Evolutionary conservation across 2,888 invertebrate genomes (phyloP), one percentile per base, ranked within the genome.

Genomic region (Lagria hirta): DNA sequence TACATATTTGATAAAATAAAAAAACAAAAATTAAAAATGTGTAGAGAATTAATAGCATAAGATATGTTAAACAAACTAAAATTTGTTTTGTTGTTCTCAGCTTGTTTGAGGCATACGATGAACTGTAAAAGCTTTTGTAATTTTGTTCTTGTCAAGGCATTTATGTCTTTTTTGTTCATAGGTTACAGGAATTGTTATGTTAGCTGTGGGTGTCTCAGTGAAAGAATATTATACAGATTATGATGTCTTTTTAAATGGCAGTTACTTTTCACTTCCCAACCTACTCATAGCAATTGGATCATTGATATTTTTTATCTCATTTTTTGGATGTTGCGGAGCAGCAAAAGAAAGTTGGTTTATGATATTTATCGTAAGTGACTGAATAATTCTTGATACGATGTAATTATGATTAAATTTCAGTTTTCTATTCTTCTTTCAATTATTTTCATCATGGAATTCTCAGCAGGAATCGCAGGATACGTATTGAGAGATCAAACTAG

Each of bases 321-420:
- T 95, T 78, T 86, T 96, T 58, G 97, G 96, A 51, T 97, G 96
- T 37, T 96, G 94, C 62, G 97, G 97, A 21, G 96, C 97, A 8
- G 80, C 91, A 40, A 90, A 89, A 66, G 96, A 97, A 72, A 96
- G 88, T 71, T 89, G 93, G 69, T 91, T 93, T 75, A 90, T 96
- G 88, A 86, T 92, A 44, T 81, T 90, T 52, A 87, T 88, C 49
- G 94, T 94, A 74, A 83, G 86, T 49, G 17, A n/a, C 17, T 27
- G 6, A 4, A 30, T 0, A 3, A 23, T 29, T 11, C 4, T 17
- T 26, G 13, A 10, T n/a, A n/a, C n/a, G n/a, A n/a, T n/a, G n/a
- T n/a, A n/a, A n/a, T n/a, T 6, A 42, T 21, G 12, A 4, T n/a
- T 12, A 27, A 22, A 49, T 71, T 72, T 20, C 69, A 86, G 86